These are phyloP conservation scores for Macroglossus sobrinus DNA, from an alignment of 2,113 vertebrate species.

Conservation along the genomic window DNA sequence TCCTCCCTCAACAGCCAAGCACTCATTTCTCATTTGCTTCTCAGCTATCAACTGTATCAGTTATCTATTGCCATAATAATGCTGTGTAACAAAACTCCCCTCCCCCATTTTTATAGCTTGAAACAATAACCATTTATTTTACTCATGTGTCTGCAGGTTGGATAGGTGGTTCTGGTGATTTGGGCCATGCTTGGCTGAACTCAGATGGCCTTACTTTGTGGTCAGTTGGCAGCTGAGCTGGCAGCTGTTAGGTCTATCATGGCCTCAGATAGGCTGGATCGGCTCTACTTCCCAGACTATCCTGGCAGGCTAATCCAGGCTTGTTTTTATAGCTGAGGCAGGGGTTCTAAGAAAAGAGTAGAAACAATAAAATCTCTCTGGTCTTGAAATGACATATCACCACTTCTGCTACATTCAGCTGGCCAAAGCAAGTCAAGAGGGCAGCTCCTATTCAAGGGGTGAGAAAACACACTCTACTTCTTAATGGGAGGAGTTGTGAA, in stretches of 20 bases:
- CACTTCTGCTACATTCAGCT: neutral
- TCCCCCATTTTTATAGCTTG: neutral
- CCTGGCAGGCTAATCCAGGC: neutral
- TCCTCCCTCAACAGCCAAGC: neutral
- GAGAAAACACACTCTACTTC: neutral
- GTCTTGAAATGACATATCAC: neutral
- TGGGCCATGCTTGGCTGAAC: neutral
- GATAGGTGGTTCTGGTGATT: neutral
- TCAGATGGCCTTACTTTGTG: neutral
- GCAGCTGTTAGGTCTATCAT: neutral
- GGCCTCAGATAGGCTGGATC: no score
- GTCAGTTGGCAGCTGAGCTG: neutral
- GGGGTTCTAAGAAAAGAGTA: neutral
- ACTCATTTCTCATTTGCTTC: neutral
- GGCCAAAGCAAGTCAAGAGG: neutral
- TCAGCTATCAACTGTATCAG: neutral
- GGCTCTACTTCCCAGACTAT: neutral
- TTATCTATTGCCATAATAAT: neutral
- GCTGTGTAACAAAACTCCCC: neutral
- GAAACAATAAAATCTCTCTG: neutral
- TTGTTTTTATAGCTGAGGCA: neutral
- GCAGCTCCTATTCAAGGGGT: neutral
- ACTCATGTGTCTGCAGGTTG: neutral
- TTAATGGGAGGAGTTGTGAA: neutral
- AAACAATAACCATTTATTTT: neutral